Percentiles rank a stretch among this genome's conserved stretches.
Evolutionary conservation across 2,888 invertebrate species (phyloP).

Genomic region (Patella depressa): DNA sequence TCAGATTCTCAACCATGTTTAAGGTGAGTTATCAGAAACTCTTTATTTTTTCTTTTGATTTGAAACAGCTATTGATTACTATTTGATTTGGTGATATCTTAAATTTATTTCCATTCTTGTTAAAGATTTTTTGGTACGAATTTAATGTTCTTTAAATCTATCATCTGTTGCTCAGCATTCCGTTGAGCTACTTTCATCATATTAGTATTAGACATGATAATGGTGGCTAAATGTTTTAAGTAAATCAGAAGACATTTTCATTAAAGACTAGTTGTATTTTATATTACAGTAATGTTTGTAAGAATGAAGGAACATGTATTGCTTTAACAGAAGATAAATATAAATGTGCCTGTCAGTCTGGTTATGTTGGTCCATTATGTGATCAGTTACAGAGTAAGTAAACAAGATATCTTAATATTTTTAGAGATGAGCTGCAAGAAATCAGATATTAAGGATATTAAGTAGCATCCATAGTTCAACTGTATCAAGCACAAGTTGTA

Average conservation of each 20-base stretch:
- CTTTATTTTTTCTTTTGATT: background rate
- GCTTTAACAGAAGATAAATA: conserved; percentile 33
- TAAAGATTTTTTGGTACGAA: no score
- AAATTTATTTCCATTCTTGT: no score
- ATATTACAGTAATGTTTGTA: conserved; percentile 41
- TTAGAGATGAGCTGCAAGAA: conserved; percentile 24
- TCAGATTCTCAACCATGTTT: conserved; percentile 43
- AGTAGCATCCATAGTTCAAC: no score
- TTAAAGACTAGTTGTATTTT: background rate
- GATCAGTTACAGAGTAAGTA: conserved; percentile 37
- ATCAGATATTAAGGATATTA: conserved; percentile 8
- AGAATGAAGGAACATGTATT: conserved; percentile 47
- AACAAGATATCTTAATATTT: background rate
- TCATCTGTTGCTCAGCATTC: no score
- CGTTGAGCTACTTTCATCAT: no score
- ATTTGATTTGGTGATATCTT: background rate
- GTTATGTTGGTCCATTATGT: conserved; percentile 42
- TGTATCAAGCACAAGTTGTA: no score
- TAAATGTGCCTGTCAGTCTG: conserved; percentile 41
- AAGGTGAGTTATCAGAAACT: conserved; percentile 12
- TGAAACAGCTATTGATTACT: background rate
- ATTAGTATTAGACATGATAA: no score
- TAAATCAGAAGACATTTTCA: no score
- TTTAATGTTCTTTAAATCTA: no score
- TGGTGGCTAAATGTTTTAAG: no score